Evolutionary conservation across 2,797 vertebrate genomes (phyloP).

Genomic region (Loris lydekkerianus): DNA sequence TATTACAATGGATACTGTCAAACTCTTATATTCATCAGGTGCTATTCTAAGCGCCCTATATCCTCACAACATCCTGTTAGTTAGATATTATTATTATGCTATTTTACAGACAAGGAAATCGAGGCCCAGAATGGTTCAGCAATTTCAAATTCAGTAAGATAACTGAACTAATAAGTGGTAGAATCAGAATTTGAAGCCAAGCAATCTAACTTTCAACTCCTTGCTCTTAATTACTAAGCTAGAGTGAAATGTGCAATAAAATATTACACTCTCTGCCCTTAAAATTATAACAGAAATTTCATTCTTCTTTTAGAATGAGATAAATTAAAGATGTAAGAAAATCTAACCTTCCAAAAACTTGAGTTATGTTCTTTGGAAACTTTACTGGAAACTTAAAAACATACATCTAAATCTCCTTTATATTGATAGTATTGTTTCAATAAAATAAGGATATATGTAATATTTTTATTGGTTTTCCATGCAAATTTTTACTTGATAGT

Average conservation of each 20-base stretch:
- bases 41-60: background rate
- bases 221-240: background rate
- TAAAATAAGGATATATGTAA: background rate
- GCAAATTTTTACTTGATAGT: background rate
- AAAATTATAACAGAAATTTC: background rate
- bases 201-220: conserved; percentile 9
- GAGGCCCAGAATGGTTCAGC: conserved; percentile 25
- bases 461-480: background rate
- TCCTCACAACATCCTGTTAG: background rate
- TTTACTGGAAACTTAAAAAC: background rate
- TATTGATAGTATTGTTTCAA: background rate
- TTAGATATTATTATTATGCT: background rate
- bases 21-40: conserved; percentile 2
- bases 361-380: conserved; percentile 26
- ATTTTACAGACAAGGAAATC: conserved; percentile 40
- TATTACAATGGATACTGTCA: background rate
- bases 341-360: background rate
- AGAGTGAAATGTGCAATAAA: background rate
- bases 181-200: conserved; percentile 34
- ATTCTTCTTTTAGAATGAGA: conserved; percentile 34
- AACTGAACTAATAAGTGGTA: conserved; percentile 5
- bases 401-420: background rate
- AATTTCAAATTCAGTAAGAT: conserved; percentile 54
- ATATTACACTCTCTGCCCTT: background rate
- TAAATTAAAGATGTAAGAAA: background rate